Percentiles rank a stretch among this genome's conserved stretches.
phyloP scores from a whole-genome alignment of 2,888 invertebrate species.

The Yponomeuta evonymella region DNA sequence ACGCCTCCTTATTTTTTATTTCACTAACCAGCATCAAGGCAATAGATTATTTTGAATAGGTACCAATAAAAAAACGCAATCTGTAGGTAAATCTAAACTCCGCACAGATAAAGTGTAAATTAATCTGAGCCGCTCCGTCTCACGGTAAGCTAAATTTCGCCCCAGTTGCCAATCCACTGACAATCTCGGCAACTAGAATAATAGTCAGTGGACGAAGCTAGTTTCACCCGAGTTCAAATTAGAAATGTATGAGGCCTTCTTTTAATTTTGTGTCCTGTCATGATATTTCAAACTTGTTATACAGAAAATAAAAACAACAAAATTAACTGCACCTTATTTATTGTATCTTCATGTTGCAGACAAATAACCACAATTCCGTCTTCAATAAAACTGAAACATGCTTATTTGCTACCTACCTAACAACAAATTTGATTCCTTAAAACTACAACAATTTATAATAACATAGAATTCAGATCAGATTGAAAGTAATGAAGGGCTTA shows the following conservation, averaged over 20 bases:
- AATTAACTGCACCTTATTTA: background rate
- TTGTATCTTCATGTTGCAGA: background rate
- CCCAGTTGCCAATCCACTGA: too few species aligned
- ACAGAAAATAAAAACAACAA: background rate
- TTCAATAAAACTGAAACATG: slow-evolving; percentile 4
- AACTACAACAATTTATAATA: slow-evolving; percentile 4
- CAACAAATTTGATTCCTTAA: background rate
- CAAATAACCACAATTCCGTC: slow-evolving; percentile 13
- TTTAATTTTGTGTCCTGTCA: too few species aligned
- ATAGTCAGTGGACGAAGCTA: too few species aligned
- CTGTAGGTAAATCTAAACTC: too few species aligned
- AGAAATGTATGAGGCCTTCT: background rate
- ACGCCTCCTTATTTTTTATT: background rate
- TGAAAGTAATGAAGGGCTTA: background rate
- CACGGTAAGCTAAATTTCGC: too few species aligned
- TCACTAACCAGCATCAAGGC: background rate
- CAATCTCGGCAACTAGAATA: too few species aligned
- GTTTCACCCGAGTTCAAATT: background rate
- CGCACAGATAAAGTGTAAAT: too few species aligned
- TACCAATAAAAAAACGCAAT: too few species aligned
- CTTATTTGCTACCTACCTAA: background rate
- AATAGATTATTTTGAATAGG: background rate
- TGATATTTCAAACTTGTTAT: too few species aligned
- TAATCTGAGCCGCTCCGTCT: too few species aligned
- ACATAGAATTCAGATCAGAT: slow-evolving; percentile 10